phyloP scores from a whole-genome alignment of 2,888 invertebrate species.

The Drosophila anomelani region DNA sequence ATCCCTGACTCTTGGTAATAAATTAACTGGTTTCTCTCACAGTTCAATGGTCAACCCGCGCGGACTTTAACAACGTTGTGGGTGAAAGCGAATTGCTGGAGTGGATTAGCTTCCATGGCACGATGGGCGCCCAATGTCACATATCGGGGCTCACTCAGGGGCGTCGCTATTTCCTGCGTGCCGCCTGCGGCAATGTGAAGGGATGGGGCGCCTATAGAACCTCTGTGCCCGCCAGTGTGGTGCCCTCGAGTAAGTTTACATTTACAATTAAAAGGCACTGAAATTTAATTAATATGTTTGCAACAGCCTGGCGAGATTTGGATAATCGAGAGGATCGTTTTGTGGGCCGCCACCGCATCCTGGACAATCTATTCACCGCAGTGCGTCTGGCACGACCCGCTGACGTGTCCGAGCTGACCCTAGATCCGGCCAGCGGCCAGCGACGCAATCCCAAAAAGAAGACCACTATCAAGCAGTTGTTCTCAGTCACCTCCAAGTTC shows the following conservation, averaged over 20 bases:
- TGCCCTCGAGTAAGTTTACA: conserved; percentile 92
- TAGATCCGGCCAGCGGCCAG: conserved; percentile 88
- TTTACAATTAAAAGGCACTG: background rate
- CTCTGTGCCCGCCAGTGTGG: conserved; percentile 93
- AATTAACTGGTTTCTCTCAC: conserved; percentile 48
- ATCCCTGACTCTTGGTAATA: background rate
- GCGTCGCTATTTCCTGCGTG: conserved; percentile 94
- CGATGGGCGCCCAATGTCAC: conserved; percentile 85
- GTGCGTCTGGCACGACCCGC: conserved; percentile 87
- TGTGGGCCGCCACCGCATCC: conserved; percentile 89
- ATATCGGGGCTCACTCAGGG: conserved; percentile 93
- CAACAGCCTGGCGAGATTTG: conserved; percentile 93
- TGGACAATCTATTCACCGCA: conserved; percentile 91
- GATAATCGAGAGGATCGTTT: conserved; percentile 89
- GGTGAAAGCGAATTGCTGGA: conserved; percentile 92
- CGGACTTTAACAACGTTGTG: conserved; percentile 92
- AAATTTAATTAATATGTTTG: too few relatives aligned
- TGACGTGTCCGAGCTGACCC: conserved; percentile 88
- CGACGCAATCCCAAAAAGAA: conserved; percentile 93
- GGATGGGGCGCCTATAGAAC: conserved; percentile 93
- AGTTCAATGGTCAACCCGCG: conserved; percentile 97
- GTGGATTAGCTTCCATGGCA: conserved; percentile 84
- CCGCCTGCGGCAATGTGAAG: conserved; percentile 96
- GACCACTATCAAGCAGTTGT: conserved; percentile 96
- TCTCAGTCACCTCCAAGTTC: conserved; percentile 98